phyloP scores from a whole-genome alignment of 1,140 invertebrate species.

The Drosophila lowei region DNA sequence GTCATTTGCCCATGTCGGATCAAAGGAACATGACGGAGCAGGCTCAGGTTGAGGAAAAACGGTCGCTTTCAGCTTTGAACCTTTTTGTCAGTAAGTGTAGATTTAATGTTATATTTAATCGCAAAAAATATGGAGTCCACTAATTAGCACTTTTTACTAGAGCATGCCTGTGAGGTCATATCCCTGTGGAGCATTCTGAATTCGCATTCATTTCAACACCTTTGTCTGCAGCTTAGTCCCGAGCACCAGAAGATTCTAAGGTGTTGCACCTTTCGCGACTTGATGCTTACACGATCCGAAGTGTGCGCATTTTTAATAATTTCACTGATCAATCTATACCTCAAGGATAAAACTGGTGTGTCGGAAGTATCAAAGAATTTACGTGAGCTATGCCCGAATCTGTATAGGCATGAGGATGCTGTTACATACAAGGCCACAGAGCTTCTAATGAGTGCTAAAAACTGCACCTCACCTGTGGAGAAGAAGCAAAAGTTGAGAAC shows the following conservation, averaged over 20 bases:
- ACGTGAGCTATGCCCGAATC: constrained; percentile 95
- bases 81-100: constrained; percentile 86
- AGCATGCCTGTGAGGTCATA: constrained; percentile 93
- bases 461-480: constrained; percentile 87
- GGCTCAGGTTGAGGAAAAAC: constrained; percentile 86
- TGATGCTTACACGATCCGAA: constrained; percentile 93
- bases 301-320: constrained; percentile 90
- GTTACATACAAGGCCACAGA: constrained; percentile 96
- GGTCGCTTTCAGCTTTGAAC: constrained; percentile 91
- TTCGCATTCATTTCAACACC: constrained; percentile 95
- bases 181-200: constrained; percentile 96
- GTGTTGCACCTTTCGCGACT: constrained; percentile 89
- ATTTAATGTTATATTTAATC: background rate
- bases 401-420: constrained; percentile 98
- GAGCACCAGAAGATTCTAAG: constrained; percentile 86
- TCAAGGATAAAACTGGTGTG: constrained; percentile 97
- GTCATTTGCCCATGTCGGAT: constrained; percentile 51
- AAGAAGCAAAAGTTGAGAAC: constrained; percentile 89
- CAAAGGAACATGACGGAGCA: constrained; percentile 83
- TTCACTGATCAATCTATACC: constrained; percentile 92
- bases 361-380: constrained; percentile 94
- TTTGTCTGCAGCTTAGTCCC: constrained; percentile 87
- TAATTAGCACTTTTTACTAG: constrained; percentile 54
- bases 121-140: background rate
- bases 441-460: constrained; percentile 91